A percentile compares a stretch with the other conserved stretches of the same genome.
Conservation (phyloP, 2,888 invertebrate genomes). For the Pilophorus perplexus region DNA sequence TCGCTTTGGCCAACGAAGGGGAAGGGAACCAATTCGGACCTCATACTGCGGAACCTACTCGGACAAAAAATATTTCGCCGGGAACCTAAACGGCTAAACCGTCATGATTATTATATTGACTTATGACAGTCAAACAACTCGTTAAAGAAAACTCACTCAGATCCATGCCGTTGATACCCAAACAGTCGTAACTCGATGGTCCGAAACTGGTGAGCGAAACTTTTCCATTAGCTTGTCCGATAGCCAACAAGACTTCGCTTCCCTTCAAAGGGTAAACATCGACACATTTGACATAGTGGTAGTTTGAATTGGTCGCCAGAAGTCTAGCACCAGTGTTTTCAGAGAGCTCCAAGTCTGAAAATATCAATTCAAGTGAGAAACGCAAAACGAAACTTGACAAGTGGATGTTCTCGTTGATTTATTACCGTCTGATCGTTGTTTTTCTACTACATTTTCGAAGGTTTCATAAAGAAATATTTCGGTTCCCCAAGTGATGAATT, state of each 20-base stretch:
- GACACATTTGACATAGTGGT: constrained; percentile 80
- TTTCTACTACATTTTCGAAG: constrained; percentile 17
- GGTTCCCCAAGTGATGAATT: constrained; percentile 87
- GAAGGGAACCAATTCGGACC: too few species aligned
- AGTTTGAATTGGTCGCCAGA: constrained; percentile 68
- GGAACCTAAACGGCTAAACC: too few species aligned
- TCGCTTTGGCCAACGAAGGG: too few species aligned
- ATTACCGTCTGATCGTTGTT: constrained; percentile 10
- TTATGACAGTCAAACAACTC: constrained; percentile 1
- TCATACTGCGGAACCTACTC: too few species aligned
- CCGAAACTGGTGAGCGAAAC: constrained; percentile 77
- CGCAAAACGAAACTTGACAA: background rate
- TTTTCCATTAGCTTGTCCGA: constrained; percentile 87
- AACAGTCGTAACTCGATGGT: constrained; percentile 64
- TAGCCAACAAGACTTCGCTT: constrained; percentile 75
- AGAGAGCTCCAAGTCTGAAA: constrained; percentile 66
- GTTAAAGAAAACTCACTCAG: constrained; percentile 62
- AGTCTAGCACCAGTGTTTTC: constrained; percentile 67
- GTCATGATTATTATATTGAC: too few species aligned
- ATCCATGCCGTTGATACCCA: constrained; percentile 71
- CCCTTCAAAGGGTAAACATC: constrained; percentile 79
- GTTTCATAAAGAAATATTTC: constrained; percentile 86
- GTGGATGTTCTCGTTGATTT: background rate
- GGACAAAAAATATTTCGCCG: too few species aligned
- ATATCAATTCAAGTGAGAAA: constrained; percentile 9